Evolutionary conservation across 2,888 invertebrate species (phyloP).

Genomic region (Octodonta nipae): DNA sequence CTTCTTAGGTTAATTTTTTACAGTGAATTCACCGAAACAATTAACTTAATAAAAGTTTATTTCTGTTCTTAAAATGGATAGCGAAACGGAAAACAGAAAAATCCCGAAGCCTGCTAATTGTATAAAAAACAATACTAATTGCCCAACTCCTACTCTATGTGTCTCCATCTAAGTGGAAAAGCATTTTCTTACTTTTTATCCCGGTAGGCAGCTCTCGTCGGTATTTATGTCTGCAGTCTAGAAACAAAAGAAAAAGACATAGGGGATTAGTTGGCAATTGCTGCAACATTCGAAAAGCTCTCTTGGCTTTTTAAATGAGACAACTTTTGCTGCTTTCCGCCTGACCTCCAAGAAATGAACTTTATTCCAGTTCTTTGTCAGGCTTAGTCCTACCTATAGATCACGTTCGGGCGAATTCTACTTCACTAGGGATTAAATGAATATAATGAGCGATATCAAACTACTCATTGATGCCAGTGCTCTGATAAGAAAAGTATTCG

Average conservation of each 20-base stretch:
- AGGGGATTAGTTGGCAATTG: conserved; percentile 32
- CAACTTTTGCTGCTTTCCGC: conserved; percentile 34
- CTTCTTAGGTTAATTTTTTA: no score
- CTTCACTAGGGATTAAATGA: no score
- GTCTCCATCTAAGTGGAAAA: conserved; percentile 31
- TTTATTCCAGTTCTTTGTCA: conserved; percentile 26
- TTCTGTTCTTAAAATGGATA: no score
- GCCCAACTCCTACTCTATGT: conserved; percentile 34
- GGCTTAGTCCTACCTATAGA: conserved; percentile 22
- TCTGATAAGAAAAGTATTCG: no score
- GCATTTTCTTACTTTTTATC: conserved; percentile 20
- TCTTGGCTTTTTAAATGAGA: conserved; percentile 33
- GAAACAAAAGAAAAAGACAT: conserved; percentile 31
- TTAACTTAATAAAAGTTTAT: no score
- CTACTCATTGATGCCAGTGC: conserved; percentile 7
- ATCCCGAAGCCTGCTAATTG: conserved; percentile 32
- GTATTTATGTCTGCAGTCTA: conserved; percentile 31
- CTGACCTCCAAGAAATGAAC: conserved; percentile 35
- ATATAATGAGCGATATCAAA: conserved; percentile 6
- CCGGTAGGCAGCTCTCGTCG: conserved; percentile 22
- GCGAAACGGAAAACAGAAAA: conserved; percentile 18
- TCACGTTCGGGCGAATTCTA: conserved; percentile 16
- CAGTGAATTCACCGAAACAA: no score
- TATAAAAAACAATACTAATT: conserved; percentile 37
- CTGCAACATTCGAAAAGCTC: conserved; percentile 29